Percentiles rank a stretch among this genome's conserved stretches.
Conservation (phyloP, 2,888 invertebrate genomes). For the Ophraella communa region DNA sequence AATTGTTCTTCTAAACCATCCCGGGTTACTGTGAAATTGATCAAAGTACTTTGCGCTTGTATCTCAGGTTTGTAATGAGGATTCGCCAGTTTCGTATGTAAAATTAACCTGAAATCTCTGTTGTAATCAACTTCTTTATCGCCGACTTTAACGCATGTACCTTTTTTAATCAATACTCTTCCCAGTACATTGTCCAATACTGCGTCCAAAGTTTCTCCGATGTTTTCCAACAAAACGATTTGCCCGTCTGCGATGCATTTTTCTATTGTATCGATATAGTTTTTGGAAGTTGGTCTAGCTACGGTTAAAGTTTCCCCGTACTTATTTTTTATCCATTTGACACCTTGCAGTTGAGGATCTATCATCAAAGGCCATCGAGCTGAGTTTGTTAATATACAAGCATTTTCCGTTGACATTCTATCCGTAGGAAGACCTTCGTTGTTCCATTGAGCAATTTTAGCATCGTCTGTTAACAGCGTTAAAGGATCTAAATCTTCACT, state of each 20-base stretch:
- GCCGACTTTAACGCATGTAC: constrained; percentile 82
- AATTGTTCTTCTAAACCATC: constrained; percentile 93
- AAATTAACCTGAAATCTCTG: constrained; percentile 78
- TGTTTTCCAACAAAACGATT: constrained; percentile 85
- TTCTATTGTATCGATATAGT: constrained; percentile 85
- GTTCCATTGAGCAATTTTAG: constrained; percentile 92
- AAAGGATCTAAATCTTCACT: constrained; percentile 83
- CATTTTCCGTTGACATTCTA: constrained; percentile 94
- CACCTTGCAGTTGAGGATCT: constrained; percentile 86
- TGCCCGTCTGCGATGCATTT: constrained; percentile 70
- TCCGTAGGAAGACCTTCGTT: constrained; percentile 93
- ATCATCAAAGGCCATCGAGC: constrained; percentile 95
- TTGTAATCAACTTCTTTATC: constrained; percentile 92
- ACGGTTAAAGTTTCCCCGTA: constrained; percentile 77
- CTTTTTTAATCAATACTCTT: constrained; percentile 87
- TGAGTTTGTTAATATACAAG: constrained; percentile 87
- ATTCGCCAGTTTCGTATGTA: constrained; percentile 94
- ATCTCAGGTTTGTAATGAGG: constrained; percentile 97
- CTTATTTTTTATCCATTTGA: constrained; percentile 94
- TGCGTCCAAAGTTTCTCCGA: constrained; percentile 87
- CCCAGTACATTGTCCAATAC: constrained; percentile 89
- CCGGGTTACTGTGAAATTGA: constrained; percentile 93
- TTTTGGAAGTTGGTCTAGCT: constrained; percentile 80
- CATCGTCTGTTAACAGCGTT: constrained; percentile 88
- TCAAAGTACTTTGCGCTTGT: constrained; percentile 94